Percentiles rank a stretch among this genome's conserved stretches.
These are phyloP conservation scores for Aythya fuligula DNA, from an alignment of 2,797 vertebrate genomes.

Conservation along the genomic window DNA sequence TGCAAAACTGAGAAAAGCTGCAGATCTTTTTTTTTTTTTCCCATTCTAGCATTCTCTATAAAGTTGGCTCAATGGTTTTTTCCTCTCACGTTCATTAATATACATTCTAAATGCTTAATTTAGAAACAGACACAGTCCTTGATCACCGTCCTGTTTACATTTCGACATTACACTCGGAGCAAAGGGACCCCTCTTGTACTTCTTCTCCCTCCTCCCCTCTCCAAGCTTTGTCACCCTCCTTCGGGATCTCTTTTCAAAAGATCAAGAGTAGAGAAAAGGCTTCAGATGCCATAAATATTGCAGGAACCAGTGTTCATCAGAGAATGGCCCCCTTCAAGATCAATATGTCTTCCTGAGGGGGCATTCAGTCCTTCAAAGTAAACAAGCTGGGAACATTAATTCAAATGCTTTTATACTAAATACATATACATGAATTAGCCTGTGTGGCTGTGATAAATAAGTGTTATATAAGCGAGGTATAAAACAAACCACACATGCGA, in stretches of 20 bases:
- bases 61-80: slow-evolving; percentile 28
- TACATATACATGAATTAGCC: slow-evolving; percentile 56
- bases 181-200: slow-evolving; percentile 44
- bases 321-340: slow-evolving; percentile 71
- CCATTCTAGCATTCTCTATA: neutral
- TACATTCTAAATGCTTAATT: slow-evolving; percentile 73
- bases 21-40: neutral
- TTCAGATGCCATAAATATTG: slow-evolving; percentile 81
- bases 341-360: slow-evolving; percentile 67
- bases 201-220: slow-evolving; percentile 55
- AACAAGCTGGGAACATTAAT: slow-evolving; percentile 67
- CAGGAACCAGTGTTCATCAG: slow-evolving; percentile 67
- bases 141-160: slow-evolving; percentile 73
- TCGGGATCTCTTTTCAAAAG: slow-evolving; percentile 75
- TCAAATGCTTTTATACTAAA: slow-evolving; percentile 66
- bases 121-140: slow-evolving; percentile 63
- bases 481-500: slow-evolving; percentile 10
- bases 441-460: slow-evolving; percentile 32
- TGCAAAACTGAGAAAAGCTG: slow-evolving; percentile 39
- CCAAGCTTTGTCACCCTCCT: slow-evolving; percentile 62
- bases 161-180: slow-evolving; percentile 39
- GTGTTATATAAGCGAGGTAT: slow-evolving; percentile 28
- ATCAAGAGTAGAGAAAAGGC: slow-evolving; percentile 72
- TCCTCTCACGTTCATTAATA: slow-evolving; percentile 67
- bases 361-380: slow-evolving; percentile 72